A percentile compares a stretch with the other conserved stretches of the same genome.
phyloP scores from a whole-genome alignment of 2,888 invertebrate genomes.

The Pedicia rivosa region DNA sequence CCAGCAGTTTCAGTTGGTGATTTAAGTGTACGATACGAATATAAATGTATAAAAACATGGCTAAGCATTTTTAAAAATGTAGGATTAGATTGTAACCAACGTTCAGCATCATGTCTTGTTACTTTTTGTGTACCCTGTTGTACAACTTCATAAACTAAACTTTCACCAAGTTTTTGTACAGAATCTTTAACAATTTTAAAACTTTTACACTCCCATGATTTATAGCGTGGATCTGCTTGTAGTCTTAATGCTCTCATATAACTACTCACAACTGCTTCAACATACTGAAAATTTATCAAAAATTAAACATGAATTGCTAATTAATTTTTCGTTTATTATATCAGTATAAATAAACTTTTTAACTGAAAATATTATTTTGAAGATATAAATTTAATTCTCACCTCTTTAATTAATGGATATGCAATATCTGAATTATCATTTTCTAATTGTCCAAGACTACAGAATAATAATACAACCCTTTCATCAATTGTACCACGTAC shows the following conservation, averaged over 20 bases:
- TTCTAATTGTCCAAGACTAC: slow-evolving; percentile 39
- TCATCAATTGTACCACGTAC: slow-evolving; percentile 51
- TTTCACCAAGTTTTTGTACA: slow-evolving; percentile 39
- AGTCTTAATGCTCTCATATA: slow-evolving; percentile 52
- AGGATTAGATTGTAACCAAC: slow-evolving; percentile 33
- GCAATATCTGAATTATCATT: slow-evolving; percentile 37
- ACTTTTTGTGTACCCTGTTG: slow-evolving; percentile 21
- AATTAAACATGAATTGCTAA: slow-evolving; percentile 10
- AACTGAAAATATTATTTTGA: background rate
- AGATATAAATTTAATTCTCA: slow-evolving; percentile 23
- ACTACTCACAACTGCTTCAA: slow-evolving; percentile 59
- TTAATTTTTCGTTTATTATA: too few relatives aligned
- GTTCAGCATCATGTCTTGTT: slow-evolving; percentile 20
- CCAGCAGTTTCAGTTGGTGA: background rate
- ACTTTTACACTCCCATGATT: slow-evolving; percentile 43
- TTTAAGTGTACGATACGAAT: slow-evolving; percentile 26
- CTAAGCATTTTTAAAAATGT: slow-evolving; percentile 36
- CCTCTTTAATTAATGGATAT: slow-evolving; percentile 45
- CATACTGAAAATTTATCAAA: slow-evolving; percentile 38
- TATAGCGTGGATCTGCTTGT: slow-evolving; percentile 34
- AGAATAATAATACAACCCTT: slow-evolving; percentile 38
- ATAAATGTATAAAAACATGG: slow-evolving; percentile 36
- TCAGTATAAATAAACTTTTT: too few relatives aligned
- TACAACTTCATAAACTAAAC: slow-evolving; percentile 31
- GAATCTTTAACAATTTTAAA: slow-evolving; percentile 38